Percentiles rank a stretch among this genome's conserved stretches.
phyloP scores from a whole-genome alignment of 2,888 invertebrate species.

The Drosophila prostipennis region DNA sequence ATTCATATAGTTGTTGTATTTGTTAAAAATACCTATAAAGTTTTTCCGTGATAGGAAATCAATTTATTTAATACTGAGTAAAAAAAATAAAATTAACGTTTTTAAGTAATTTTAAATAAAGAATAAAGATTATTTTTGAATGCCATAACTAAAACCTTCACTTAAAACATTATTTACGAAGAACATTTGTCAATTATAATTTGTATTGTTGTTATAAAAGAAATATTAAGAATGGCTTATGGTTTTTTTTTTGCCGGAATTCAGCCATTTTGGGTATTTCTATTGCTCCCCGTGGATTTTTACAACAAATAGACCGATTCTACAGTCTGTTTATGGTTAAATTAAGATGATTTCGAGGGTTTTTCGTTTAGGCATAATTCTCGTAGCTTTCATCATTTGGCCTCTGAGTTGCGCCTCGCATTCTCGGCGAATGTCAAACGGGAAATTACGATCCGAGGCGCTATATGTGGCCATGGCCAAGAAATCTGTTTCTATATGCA shows the following conservation, averaged over 20 bases:
- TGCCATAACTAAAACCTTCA: too few relatives aligned
- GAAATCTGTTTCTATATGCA: slow-evolving; percentile 32
- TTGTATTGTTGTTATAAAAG: too few relatives aligned
- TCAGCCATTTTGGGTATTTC: neutral
- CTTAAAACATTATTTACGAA: too few relatives aligned
- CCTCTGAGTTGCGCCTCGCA: slow-evolving; percentile 16
- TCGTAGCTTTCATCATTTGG: slow-evolving; percentile 14
- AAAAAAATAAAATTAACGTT: too few relatives aligned
- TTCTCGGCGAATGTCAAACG: slow-evolving; percentile 55
- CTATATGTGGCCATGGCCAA: slow-evolving; percentile 57
- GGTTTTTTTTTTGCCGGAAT: neutral
- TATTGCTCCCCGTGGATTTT: neutral
- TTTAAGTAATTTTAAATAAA: too few relatives aligned
- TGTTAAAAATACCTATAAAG: too few relatives aligned
- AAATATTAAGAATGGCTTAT: neutral
- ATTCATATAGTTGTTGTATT: too few relatives aligned
- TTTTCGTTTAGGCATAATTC: neutral
- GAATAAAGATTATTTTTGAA: too few relatives aligned
- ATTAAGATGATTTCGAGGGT: neutral
- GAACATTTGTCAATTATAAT: too few relatives aligned
- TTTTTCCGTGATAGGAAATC: too few relatives aligned
- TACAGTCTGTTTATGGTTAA: slow-evolving; percentile 5
- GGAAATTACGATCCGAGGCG: slow-evolving; percentile 33
- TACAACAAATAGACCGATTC: neutral
- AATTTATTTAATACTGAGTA: too few relatives aligned